These are phyloP conservation scores for Eira barbara DNA, from an alignment of 2,113 vertebrate species.

Conservation along the genomic window DNA sequence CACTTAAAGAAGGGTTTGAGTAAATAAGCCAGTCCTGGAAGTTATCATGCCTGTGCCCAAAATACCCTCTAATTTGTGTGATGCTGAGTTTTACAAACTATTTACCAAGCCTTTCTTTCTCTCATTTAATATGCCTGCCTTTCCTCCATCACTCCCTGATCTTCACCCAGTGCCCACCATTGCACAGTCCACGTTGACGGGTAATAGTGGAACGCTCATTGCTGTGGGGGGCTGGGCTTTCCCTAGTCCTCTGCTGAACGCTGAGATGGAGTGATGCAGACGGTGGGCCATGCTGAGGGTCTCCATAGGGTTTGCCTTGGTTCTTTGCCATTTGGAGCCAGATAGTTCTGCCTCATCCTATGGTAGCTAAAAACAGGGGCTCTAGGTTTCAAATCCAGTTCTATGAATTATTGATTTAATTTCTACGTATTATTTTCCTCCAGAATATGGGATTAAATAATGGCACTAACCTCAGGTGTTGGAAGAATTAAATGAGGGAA, in stretches of 20 bases:
- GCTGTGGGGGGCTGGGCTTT: neutral
- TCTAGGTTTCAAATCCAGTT: neutral
- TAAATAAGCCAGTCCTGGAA: neutral
- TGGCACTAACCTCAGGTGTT: neutral
- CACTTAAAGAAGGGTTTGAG: neutral
- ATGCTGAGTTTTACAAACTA: neutral
- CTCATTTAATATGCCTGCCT: fast-evolving
- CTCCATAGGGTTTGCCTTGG: fast-evolving
- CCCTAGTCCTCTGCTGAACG: neutral
- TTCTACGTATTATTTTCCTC: neutral
- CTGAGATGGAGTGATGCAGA: neutral
- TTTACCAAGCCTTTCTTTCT: neutral
- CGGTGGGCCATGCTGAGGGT: neutral
- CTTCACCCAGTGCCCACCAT: neutral
- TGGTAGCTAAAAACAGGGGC: neutral
- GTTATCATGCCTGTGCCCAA: neutral
- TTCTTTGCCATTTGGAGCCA: neutral
- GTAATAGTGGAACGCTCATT: neutral
- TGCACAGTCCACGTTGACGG: neutral
- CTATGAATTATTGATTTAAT: neutral
- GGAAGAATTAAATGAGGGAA: neutral
- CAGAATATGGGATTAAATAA: neutral
- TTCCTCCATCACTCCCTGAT: fast-evolving
- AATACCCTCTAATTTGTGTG: neutral
- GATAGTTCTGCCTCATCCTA: neutral